Conservation (phyloP, 2,113 vertebrate genomes). For the Smithornis capensis region DNA sequence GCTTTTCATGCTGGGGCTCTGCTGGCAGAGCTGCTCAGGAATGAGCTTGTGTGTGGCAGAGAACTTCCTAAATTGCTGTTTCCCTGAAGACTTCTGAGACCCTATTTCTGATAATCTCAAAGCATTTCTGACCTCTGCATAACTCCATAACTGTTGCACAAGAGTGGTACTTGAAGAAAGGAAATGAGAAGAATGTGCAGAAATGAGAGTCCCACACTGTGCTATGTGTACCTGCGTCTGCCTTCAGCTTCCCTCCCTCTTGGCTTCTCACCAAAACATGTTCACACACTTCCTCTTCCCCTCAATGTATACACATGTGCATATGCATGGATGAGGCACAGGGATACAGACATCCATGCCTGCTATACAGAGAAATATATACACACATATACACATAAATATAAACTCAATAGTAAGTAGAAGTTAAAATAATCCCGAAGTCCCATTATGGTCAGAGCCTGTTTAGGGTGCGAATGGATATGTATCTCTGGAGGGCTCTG, state of each 20-base stretch:
- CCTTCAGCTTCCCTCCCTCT: neutral
- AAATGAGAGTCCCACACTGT: neutral
- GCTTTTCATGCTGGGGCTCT: neutral
- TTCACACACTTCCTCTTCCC: neutral
- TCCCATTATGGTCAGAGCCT: neutral
- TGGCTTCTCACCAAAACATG: neutral
- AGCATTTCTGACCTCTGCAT: neutral
- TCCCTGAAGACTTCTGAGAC: neutral
- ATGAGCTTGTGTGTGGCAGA: neutral
- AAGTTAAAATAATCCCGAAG: neutral
- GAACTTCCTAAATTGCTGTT: neutral
- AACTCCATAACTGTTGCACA: neutral
- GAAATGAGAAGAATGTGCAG: neutral
- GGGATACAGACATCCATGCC: neutral
- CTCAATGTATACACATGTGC: fast-evolving
- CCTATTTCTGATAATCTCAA: neutral
- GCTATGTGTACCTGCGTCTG: neutral
- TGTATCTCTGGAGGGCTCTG: neutral
- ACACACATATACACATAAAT: neutral
- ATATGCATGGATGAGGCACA: neutral
- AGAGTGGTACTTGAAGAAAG: neutral
- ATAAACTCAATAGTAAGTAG: neutral
- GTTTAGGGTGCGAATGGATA: neutral
- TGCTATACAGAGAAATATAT: neutral
- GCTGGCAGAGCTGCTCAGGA: neutral